Percentiles rank a stretch among this genome's conserved stretches.
These are phyloP conservation scores for Balanococcus diminutus DNA, from an alignment of 2,888 invertebrate genomes.

Conservation along the genomic window DNA sequence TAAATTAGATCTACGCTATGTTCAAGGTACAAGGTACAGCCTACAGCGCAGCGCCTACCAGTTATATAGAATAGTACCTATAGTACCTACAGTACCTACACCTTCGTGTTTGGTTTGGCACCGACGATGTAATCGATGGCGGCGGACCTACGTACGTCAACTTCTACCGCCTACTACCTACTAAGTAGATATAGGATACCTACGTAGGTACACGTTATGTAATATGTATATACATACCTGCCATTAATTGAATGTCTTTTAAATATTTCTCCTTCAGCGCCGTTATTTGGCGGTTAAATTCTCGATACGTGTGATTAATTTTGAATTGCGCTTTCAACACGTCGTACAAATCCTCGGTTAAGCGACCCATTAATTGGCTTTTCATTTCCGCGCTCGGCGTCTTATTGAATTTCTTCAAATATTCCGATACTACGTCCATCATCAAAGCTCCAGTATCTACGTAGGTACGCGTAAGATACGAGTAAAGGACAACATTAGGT, in stretches of 20 bases:
- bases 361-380: constrained; percentile 8
- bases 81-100: too few species aligned
- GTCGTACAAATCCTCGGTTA: background rate
- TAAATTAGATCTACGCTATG: background rate
- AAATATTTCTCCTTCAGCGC: background rate
- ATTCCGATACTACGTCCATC: background rate
- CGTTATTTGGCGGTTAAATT: background rate
- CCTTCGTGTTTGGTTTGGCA: too few species aligned
- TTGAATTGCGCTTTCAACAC: background rate
- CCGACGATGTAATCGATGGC: too few species aligned
- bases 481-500: too few species aligned
- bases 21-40: background rate
- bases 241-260: constrained; percentile 22
- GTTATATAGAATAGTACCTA: too few species aligned
- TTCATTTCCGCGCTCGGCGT: background rate
- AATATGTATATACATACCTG: background rate
- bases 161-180: too few species aligned
- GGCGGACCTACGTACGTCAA: too few species aligned
- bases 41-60: background rate
- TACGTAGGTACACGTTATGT: too few species aligned
- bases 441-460: constrained; percentile 2
- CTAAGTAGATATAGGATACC: too few species aligned
- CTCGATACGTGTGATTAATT: background rate
- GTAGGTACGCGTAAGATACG: background rate
- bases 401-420: background rate